Conservation (phyloP, 2,797 vertebrate species). For the Kryptolebias ocellatus region DNA sequence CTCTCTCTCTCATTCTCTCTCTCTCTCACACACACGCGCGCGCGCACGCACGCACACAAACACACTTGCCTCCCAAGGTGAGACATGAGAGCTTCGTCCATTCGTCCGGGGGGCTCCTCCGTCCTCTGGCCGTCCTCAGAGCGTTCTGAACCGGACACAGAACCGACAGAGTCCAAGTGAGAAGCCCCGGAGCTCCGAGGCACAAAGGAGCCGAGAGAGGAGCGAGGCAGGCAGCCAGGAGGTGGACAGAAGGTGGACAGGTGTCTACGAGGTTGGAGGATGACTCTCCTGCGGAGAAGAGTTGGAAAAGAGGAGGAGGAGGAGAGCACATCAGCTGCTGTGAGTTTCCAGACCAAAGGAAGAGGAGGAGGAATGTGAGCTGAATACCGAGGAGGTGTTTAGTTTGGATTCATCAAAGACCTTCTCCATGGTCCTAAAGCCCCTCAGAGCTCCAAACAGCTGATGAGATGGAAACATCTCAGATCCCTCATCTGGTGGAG, state of each 20-base stretch:
- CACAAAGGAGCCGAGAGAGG: neutral
- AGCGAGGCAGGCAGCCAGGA: neutral
- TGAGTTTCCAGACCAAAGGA: neutral
- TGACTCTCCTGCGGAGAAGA: constrained; percentile 20
- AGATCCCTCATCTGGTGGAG: too few relatives aligned
- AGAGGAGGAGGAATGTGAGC: constrained; percentile 27
- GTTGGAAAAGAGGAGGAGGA: neutral
- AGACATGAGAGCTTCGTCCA: constrained; percentile 36
- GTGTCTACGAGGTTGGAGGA: constrained; percentile 21
- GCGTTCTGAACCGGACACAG: neutral
- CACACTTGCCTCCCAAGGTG: constrained; percentile 60
- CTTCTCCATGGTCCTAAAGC: constrained; percentile 51
- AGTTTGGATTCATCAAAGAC: constrained; percentile 1
- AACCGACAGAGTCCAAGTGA: neutral
- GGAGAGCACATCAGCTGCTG: neutral
- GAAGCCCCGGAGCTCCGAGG: neutral
- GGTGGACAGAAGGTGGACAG: constrained; percentile 13
- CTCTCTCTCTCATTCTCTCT: too few relatives aligned
- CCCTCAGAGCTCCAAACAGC: neutral
- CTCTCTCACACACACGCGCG: neutral
- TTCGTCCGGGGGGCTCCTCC: constrained; percentile 11
- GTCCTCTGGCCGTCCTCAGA: constrained; percentile 7
- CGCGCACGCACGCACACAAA: neutral
- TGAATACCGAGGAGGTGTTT: constrained; percentile 31
- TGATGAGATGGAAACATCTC: neutral